Evolutionary conservation across 2,888 invertebrate genomes (phyloP), one percentile per base, ranked within the genome.

Genomic region (Torymus auratus): DNA sequence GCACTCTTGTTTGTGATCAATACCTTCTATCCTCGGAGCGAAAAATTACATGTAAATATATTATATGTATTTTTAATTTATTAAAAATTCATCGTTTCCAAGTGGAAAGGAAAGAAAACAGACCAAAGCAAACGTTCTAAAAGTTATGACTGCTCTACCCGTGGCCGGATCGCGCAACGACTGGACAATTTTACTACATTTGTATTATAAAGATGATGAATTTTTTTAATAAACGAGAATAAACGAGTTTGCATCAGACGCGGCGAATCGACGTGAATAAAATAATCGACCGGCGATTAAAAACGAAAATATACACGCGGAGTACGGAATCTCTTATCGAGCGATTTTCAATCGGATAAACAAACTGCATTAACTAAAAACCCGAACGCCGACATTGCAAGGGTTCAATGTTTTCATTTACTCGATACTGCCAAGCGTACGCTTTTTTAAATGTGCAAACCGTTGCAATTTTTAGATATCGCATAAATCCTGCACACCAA

Each of bases 351-450:
- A 72, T 77, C 20, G 53, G 20, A 62, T 69, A 41, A 41, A 41
- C 41, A 41, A 41, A 76, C 65, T 68, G 65, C 20, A 72, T 23
- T 75, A 60, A 56, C n/a, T 52, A 60, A 65, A 62, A 41, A 56
- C 15, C 12, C 4, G 52, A 73, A 68, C 17, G 5, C 60, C n/a
- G 23, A 10, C 15, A 11, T 7, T 41, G 41, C 41, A 67, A 52
- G 17, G 67, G 52, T 53, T 75, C n/a, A n/a, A 17, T 74, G 69
- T 15, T 68, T 69, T 80, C 65, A 75, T 75, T 61, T 74, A 79
- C 71, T 72, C 65, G 64, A 80, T 82, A 82, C 82, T 82, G 83
- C 81, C 83, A 82, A 77, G 64, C 28, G 15, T 64, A 70, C 60
- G 68, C 62, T 72, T 78, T 73, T 76, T 76, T 67, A 50, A 41